Base-by-base conservation (phyloP, 2,888 invertebrate genomes). In the Thymelicus acteon region DNA sequence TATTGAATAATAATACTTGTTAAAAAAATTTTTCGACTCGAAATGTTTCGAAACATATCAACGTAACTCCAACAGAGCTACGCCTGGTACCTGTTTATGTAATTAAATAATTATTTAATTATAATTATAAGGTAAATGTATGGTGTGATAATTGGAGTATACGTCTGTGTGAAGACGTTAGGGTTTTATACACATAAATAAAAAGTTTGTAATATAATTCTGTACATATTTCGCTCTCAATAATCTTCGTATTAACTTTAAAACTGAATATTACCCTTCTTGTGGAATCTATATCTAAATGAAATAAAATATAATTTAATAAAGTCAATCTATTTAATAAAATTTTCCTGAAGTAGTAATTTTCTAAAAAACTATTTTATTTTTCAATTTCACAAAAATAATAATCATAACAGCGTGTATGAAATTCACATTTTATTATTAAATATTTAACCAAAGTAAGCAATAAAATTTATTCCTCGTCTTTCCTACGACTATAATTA, bases 81-180 rank as follows among this genome's bases (percentile, higher is more conserved):
- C 37, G 67, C 15, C n/a, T 37, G 37, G 67, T 67, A 67, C 61
- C 67, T 66, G 66, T 60, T 19, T 15, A 52, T 66, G 58, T 58
- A 66, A 54, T 66, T 49, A 24, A 47, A 40, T 67, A 49, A 67
- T 15, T 40, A 40, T 60, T 10, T 19, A 39, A 37, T 39, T 60
- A 40, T 10, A 24, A 15, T 6, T 54, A 6, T 15, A 8, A 7
- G 1, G 6, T n/a, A 12, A 58, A 58, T 54, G 37, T 60, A 15
- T 6, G 15, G 40, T 60, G 60, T 60, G n/a, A 61, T 15, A 31
- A 48, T 58, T 58, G 44, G 15, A 13, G 67, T 67, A 49, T 39
- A 40, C 40, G 60, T n/a, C 39, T 19, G 52, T 52, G 7, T 52
- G 7, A 49, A 3, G 24, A 52, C n/a, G 13, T 12, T 15, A 44